Percentiles rank a stretch among this genome's conserved stretches.
phyloP scores from a whole-genome alignment of 2,113 vertebrate species.

The Sturnus vulgaris region DNA sequence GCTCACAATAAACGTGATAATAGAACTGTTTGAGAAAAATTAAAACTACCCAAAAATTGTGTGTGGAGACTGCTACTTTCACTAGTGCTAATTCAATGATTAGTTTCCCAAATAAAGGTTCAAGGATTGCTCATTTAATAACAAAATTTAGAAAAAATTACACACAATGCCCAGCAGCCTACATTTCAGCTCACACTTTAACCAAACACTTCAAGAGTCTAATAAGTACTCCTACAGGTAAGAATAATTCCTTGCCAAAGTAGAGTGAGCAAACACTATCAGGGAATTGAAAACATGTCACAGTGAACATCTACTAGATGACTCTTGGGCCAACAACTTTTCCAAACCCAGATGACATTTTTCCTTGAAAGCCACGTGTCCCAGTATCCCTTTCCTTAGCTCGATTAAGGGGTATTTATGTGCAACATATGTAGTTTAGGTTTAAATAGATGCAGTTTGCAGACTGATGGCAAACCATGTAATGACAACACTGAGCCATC shows the following conservation, averaged over 20 bases:
- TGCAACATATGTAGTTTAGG: background rate
- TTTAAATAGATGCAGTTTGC: background rate
- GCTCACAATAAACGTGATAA: background rate
- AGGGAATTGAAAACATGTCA: background rate
- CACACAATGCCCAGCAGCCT: background rate
- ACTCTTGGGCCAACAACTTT: background rate
- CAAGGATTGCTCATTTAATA: background rate
- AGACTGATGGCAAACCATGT: background rate
- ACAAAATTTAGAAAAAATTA: background rate
- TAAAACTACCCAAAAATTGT: constrained; percentile 44
- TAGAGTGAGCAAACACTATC: background rate
- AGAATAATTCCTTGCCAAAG: background rate
- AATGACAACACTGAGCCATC: background rate
- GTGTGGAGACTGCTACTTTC: constrained; percentile 7
- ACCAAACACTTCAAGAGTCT: background rate
- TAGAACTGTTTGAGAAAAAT: constrained; percentile 56
- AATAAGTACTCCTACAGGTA: background rate
- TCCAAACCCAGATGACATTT: background rate
- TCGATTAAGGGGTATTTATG: background rate
- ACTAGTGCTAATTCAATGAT: constrained; percentile 4
- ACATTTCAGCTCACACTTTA: background rate
- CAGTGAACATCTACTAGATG: background rate
- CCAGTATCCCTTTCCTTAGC: background rate
- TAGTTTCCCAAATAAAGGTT: background rate
- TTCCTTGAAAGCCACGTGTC: background rate